Percentiles rank a stretch among this genome's conserved stretches.
Conservation (phyloP, 2,113 vertebrate genomes). For the Cynocephalus volans region DNA sequence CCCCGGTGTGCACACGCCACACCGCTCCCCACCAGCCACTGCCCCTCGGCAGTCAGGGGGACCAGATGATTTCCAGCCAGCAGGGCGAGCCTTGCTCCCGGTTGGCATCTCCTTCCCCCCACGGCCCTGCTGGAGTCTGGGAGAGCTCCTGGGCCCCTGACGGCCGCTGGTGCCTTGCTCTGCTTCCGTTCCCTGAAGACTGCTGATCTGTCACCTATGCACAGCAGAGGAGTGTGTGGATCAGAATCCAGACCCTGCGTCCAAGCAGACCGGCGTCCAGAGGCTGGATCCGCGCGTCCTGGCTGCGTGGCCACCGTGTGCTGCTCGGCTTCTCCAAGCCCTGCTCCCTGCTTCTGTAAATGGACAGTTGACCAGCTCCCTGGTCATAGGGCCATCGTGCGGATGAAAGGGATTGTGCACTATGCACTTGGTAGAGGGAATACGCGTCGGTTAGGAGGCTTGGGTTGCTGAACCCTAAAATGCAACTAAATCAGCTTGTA, state of each 20-base stretch:
- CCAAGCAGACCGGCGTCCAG: accelerated
- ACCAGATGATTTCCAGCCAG: accelerated
- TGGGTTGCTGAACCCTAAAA: not conserved
- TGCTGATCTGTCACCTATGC: not conserved
- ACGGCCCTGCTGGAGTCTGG: not conserved
- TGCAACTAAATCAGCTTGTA: accelerated
- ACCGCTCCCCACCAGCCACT: accelerated
- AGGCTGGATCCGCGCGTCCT: accelerated
- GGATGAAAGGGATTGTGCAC: accelerated
- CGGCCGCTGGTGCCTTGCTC: not conserved
- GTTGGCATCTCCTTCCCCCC: not conserved
- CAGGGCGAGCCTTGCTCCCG: accelerated
- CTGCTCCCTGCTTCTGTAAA: not conserved
- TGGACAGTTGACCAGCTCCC: not conserved
- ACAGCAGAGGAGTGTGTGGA: accelerated
- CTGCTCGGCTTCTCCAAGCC: not conserved
- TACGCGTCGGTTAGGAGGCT: not conserved
- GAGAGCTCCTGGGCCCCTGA: not conserved
- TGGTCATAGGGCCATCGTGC: accelerated
- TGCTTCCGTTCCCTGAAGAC: not conserved
- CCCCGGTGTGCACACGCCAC: accelerated
- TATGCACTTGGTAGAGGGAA: accelerated
- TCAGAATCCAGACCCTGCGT: accelerated
- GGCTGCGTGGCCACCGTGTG: accelerated
- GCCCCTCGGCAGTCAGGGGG: accelerated